These are phyloP conservation scores for Dermatemys mawii DNA, from an alignment of 2,113 vertebrate genomes.

Conservation along the genomic window DNA sequence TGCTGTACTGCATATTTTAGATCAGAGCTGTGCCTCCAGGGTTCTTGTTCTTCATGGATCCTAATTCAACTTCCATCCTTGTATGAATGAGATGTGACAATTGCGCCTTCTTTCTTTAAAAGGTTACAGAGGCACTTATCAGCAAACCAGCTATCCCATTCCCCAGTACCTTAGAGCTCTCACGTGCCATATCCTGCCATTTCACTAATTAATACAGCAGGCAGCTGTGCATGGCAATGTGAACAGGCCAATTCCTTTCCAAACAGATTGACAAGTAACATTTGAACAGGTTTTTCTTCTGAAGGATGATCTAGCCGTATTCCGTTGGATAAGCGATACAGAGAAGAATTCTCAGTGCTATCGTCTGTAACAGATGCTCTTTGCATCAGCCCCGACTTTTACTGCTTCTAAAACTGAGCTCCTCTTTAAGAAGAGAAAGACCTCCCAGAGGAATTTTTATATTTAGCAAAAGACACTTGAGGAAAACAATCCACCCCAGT, in stretches of 20 bases:
- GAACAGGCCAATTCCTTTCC: too few relatives aligned
- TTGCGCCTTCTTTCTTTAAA: not conserved
- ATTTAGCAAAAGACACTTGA: slow-evolving; percentile 9
- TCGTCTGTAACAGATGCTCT: fast-evolving
- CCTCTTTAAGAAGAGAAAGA: not conserved
- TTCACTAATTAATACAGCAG: not conserved
- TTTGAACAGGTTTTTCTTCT: not conserved
- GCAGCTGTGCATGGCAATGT: not conserved
- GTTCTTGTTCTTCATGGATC: not conserved
- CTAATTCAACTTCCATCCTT: not conserved
- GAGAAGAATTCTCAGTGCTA: fast-evolving
- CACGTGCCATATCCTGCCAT: not conserved
- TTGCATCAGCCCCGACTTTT: not conserved
- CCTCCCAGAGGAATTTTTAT: not conserved
- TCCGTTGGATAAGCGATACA: fast-evolving
- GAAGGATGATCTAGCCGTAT: fast-evolving
- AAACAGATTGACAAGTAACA: too few relatives aligned
- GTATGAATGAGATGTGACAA: not conserved
- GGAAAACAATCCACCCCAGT: not conserved
- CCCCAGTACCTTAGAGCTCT: not conserved
- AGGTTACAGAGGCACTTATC: not conserved
- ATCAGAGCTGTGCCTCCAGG: not conserved
- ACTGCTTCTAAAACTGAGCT: not conserved
- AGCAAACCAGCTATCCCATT: not conserved
- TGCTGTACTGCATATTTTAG: not conserved